Evolutionary conservation across 2,113 vertebrate species (phyloP).

Genomic region (Xyrauchen texanus): DNA sequence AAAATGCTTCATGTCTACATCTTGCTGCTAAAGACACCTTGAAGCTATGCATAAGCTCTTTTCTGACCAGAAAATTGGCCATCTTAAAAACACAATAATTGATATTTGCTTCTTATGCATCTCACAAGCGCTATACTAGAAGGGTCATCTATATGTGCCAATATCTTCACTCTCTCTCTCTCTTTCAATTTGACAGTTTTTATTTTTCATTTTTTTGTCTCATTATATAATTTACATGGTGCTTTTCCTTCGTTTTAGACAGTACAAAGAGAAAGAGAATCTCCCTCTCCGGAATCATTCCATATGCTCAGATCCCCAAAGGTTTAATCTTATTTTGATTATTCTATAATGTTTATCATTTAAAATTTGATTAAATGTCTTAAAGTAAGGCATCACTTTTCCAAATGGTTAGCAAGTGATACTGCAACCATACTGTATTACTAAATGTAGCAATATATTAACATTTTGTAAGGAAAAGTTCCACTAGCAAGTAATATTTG

Average conservation of each 20-base stretch:
- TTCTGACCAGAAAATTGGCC: neutral
- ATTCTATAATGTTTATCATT: constrained; percentile 54
- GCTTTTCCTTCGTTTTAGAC: constrained; percentile 99
- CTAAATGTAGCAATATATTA: neutral
- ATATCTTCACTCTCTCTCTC: constrained; percentile 49
- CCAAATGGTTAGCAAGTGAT: constrained; percentile 15
- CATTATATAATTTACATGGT: constrained; percentile 82
- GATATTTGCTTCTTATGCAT: constrained; percentile 57
- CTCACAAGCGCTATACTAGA: constrained; percentile 54
- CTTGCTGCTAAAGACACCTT: constrained; percentile 35
- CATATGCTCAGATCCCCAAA: constrained; percentile 99
- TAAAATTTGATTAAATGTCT: constrained; percentile 6
- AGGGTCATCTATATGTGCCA: neutral
- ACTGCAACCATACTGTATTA: neutral
- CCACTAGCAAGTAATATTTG: neutral
- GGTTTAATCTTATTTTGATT: constrained; percentile 87
- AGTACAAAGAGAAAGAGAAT: constrained; percentile 99
- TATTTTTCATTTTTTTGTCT: constrained; percentile 23
- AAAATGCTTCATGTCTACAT: neutral
- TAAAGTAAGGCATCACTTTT: constrained; percentile 26
- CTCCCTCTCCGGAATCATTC: constrained; percentile 98
- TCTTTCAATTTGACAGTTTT: neutral
- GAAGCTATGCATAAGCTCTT: constrained; percentile 42
- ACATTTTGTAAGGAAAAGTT: neutral
- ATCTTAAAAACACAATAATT: constrained; percentile 11